Conservation (phyloP, 1,140 invertebrate genomes). For the Aradophagus sp. region DNA sequence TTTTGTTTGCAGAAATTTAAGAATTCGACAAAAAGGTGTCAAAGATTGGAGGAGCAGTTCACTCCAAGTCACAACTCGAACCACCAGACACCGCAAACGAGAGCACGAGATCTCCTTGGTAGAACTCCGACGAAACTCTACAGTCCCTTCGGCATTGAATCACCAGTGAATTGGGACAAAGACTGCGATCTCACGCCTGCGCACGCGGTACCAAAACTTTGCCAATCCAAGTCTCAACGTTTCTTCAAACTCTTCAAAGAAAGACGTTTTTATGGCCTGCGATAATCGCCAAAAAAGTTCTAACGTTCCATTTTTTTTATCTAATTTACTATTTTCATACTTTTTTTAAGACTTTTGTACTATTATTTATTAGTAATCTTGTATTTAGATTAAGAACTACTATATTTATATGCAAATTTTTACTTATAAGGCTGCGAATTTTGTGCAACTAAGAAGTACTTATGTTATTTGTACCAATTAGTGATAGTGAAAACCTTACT, state of each 20-base stretch:
- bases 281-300: slow-evolving; percentile 18
- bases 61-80: slow-evolving; percentile 69
- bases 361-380: slow-evolving; percentile 11
- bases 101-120: slow-evolving; percentile 75
- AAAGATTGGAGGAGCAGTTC: slow-evolving; percentile 77
- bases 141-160: slow-evolving; percentile 80
- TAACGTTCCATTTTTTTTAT: too few relatives aligned
- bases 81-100: slow-evolving; percentile 73
- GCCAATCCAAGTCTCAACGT: slow-evolving; percentile 30
- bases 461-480: too few relatives aligned
- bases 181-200: slow-evolving; percentile 57
- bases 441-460: too few relatives aligned
- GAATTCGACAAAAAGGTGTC: slow-evolving; percentile 76
- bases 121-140: slow-evolving; percentile 80
- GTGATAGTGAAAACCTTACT: too few relatives aligned
- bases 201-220: slow-evolving; percentile 35
- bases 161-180: slow-evolving; percentile 72
- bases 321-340: too few relatives aligned
- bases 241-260: slow-evolving; percentile 44
- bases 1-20: slow-evolving; percentile 71
- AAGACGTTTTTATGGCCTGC: slow-evolving; percentile 31
- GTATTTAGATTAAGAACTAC: too few relatives aligned
- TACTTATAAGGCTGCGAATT: too few relatives aligned
- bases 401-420: too few relatives aligned
- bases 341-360: slow-evolving; percentile 6